phyloP scores from a whole-genome alignment of 2,888 invertebrate genomes.

The Chalcis sispes region DNA sequence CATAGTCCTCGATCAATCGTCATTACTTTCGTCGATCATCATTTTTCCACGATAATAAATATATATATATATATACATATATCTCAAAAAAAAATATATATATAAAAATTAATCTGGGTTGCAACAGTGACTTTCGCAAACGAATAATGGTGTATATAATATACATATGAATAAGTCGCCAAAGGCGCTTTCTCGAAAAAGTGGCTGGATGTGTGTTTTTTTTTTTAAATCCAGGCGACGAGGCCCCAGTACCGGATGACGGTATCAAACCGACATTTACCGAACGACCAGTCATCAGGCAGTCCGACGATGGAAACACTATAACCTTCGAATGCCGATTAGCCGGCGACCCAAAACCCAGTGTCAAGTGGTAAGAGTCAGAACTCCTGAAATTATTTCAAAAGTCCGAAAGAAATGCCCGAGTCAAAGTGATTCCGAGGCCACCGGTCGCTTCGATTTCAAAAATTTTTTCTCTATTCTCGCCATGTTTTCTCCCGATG shows the following conservation, averaged over 20 bases:
- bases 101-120: not conserved
- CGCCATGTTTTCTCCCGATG: too few species aligned
- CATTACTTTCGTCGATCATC: not conserved
- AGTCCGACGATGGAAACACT: constrained; percentile 96
- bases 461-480: too few species aligned
- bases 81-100: too few species aligned
- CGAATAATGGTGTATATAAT: too few species aligned
- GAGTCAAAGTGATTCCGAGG: not conserved
- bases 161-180: not conserved
- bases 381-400: too few species aligned
- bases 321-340: constrained; percentile 98
- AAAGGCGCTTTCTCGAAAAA: not conserved
- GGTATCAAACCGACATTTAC: constrained; percentile 98
- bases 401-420: not conserved
- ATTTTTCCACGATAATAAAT: not conserved
- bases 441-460: not conserved
- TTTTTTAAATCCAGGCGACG: constrained; percentile 85
- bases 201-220: constrained; percentile 27
- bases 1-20: not conserved
- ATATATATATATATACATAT: too few species aligned
- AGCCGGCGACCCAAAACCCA: constrained; percentile 97
- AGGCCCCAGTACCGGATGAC: constrained; percentile 94
- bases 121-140: not conserved
- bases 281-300: constrained; percentile 97
- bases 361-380: constrained; percentile 90